phyloP scores from a whole-genome alignment of 1,140 invertebrate species.

The Orchesella cincta region DNA sequence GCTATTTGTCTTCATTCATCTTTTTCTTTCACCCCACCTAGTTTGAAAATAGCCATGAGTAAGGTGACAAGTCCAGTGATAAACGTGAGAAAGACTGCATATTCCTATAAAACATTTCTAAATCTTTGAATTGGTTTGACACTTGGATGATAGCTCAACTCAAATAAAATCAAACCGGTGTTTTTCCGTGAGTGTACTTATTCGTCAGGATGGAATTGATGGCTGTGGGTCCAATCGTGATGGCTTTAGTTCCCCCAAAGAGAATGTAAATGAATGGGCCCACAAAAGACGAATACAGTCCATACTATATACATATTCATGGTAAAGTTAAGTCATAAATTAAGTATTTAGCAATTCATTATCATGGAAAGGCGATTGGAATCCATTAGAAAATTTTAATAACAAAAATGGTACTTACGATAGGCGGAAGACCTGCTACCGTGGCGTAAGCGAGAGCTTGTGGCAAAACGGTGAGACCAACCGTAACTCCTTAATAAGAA shows the following conservation, averaged over 20 bases:
- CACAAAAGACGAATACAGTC: conserved; percentile 86
- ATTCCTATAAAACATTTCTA: too few relatives aligned
- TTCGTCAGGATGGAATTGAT: conserved; percentile 68
- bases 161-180: too few relatives aligned
- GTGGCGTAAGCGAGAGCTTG: conserved; percentile 83
- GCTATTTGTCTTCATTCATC: too few relatives aligned
- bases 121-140: conserved; percentile 64
- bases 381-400: too few relatives aligned
- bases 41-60: conserved; percentile 78
- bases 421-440: conserved; percentile 74
- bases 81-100: conserved; percentile 76
- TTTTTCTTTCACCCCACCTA: conserved; percentile 65
- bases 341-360: too few relatives aligned
- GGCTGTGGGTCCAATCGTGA: conserved; percentile 71
- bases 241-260: conserved; percentile 64
- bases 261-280: conserved; percentile 76
- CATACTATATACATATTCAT: conserved; percentile 64
- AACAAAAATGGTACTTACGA: conserved; percentile 62
- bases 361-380: too few relatives aligned
- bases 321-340: too few relatives aligned
- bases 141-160: conserved; percentile 55
- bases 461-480: conserved; percentile 84
- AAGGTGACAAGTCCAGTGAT: conserved; percentile 76
- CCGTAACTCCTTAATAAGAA: too few relatives aligned
- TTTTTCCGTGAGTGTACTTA: conserved; percentile 65